Percentiles rank a stretch among this genome's conserved stretches.
phyloP scores from a whole-genome alignment of 2,113 vertebrate species.

The Thinocorus orbignyianus region DNA sequence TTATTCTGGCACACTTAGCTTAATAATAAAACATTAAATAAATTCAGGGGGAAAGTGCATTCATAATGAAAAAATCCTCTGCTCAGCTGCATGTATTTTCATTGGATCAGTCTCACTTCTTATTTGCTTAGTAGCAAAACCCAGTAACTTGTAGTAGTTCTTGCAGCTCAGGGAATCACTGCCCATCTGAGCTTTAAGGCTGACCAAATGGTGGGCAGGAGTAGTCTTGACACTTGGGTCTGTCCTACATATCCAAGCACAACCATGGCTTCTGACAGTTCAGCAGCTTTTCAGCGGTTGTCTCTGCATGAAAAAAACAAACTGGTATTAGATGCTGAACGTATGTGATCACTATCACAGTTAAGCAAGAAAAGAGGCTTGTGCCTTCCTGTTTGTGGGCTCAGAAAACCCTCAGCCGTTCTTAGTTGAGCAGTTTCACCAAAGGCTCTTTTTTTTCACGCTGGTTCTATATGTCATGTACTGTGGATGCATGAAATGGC shows the following conservation, averaged over 20 bases:
- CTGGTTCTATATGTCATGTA: background rate
- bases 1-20: background rate
- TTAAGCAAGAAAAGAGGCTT: background rate
- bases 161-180: background rate
- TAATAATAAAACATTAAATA: background rate
- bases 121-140: background rate
- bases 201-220: background rate
- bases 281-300: background rate
- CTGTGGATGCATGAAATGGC: background rate
- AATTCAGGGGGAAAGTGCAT: background rate
- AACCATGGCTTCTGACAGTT: background rate
- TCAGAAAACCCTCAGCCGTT: background rate
- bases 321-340: fast-evolving
- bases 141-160: background rate
- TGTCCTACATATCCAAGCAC: background rate
- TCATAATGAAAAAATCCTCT: background rate
- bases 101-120: background rate
- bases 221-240: background rate
- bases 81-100: background rate
- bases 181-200: background rate
- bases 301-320: background rate
- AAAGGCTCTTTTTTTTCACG: background rate
- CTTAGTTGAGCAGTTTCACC: background rate
- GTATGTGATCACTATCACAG: background rate
- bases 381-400: slow-evolving; percentile 34